Evolutionary conservation across 2,888 invertebrate genomes (phyloP), one percentile per base, ranked within the genome.

Genomic region (Limulus polyphemus): DNA sequence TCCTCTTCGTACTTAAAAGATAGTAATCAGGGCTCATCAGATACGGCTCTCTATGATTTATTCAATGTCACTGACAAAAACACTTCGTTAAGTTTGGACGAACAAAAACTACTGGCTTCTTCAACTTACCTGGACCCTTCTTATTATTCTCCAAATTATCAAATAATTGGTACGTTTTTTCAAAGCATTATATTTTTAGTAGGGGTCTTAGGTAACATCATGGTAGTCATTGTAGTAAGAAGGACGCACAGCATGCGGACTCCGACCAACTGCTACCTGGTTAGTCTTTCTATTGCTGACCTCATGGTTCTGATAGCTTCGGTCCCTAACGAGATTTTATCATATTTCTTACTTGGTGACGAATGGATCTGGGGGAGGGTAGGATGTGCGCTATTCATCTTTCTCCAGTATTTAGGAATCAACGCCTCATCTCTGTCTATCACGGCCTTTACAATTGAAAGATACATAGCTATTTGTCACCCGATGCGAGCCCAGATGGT

Each of bases 401-500:
- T 81, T 71, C 74, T 79, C 2, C 82, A 83, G 70, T 81, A 82
- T 71, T 74, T 83, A 32, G 82, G 82, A 9, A 81, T 83, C 69
- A 82, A 83, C 73, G 80, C 81, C 0, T 81, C 81, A 1, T 79
- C 82, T 0, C 74, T 84, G 60, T 81, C 81, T 59, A 80, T 83
- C 62, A 81, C 83, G 9, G 82, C 83, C 12, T 83, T 83, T 74
- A 83, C 83, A 1, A 76, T 83, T 14, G 83, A 83, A 72, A 74
- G 83, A 55, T 83, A 82, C 73, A 81, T 83, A 56, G 83, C 83
- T 65, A 83, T 83, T 60, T 84, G 83, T 69, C 80, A 81, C 69
- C 83, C 83, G 3, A 79, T 83, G 76, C 76, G 73, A 63, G 78
- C 79, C 3, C 81, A 81, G 68, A 77, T 78, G n/a, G 77, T 83